These are phyloP conservation scores for Myodes glareolus DNA, from an alignment of 2,113 vertebrate genomes.

Conservation along the genomic window DNA sequence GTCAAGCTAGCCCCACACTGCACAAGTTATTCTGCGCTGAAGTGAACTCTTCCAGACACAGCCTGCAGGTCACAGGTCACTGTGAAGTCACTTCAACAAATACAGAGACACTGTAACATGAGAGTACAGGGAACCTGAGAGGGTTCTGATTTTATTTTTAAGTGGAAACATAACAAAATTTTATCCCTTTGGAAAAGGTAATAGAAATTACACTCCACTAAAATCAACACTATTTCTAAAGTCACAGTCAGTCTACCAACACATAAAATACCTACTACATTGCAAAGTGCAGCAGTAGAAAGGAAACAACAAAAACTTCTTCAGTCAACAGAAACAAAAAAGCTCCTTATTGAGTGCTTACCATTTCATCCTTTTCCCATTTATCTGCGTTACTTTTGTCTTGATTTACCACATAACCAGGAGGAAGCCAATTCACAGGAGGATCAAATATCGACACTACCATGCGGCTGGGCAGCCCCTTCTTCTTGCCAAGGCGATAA, in stretches of 20 bases:
- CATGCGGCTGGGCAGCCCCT: slow-evolving; percentile 98
- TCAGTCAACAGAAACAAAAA: background rate
- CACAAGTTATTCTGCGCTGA: background rate
- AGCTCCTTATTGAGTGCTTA: slow-evolving; percentile 81
- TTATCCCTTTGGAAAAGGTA: background rate
- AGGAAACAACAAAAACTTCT: background rate
- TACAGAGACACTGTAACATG: background rate
- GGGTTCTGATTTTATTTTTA: background rate
- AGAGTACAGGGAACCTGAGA: background rate
- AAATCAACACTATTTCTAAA: slow-evolving; percentile 13
- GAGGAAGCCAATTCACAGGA: slow-evolving; percentile 98
- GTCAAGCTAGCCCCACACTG: background rate
- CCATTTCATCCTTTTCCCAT: slow-evolving; percentile 94
- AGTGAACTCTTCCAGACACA: background rate
- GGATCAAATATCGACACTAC: slow-evolving; percentile 99
- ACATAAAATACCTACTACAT: background rate
- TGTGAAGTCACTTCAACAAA: background rate
- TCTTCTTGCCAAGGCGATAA: slow-evolving; percentile 99
- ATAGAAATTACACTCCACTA: background rate
- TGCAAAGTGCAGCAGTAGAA: background rate
- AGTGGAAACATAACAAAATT: background rate
- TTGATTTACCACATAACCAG: slow-evolving; percentile 97
- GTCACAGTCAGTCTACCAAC: background rate
- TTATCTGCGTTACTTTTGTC: slow-evolving; percentile 94
- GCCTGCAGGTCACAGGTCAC: background rate